Percentiles rank a stretch among this genome's conserved stretches.
phyloP scores from a whole-genome alignment of 2,113 vertebrate genomes.

The Festucalex cinctus region DNA sequence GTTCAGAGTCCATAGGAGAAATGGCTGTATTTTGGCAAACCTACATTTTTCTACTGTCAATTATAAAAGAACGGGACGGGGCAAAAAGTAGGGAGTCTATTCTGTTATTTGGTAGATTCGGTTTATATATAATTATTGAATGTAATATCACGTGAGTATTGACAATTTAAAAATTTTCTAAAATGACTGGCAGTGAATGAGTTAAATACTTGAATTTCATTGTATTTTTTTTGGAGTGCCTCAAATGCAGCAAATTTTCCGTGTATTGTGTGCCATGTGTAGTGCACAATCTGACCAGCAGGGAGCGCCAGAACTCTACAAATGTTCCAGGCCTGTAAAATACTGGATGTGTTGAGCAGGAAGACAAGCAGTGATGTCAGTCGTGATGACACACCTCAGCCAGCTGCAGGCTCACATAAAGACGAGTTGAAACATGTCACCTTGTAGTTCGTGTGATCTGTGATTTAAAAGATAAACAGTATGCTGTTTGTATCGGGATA shows the following conservation, averaged over 20 bases:
- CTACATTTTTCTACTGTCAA: too few relatives aligned
- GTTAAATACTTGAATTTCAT: too few relatives aligned
- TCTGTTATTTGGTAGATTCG: too few relatives aligned
- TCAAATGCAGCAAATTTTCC: background rate
- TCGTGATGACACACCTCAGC: background rate
- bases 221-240: background rate
- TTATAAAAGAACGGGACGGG: too few relatives aligned
- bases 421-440: background rate
- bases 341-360: background rate
- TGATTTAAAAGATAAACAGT: background rate
- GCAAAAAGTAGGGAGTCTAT: too few relatives aligned
- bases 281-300: conserved; percentile 38
- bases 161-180: too few relatives aligned
- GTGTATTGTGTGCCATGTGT: conserved; percentile 3
- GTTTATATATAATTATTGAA: too few relatives aligned
- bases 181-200: too few relatives aligned
- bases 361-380: conserved; percentile 6
- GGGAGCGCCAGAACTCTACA: conserved; percentile 46
- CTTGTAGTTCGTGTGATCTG: conserved; percentile 1
- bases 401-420: background rate
- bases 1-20: too few relatives aligned
- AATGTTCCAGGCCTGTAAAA: background rate
- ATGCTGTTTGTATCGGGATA: background rate
- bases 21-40: too few relatives aligned
- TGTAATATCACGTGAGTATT: too few relatives aligned